These are phyloP conservation scores for Solenodon paradoxus DNA, from an alignment of 2,113 vertebrate species.

Conservation along the genomic window DNA sequence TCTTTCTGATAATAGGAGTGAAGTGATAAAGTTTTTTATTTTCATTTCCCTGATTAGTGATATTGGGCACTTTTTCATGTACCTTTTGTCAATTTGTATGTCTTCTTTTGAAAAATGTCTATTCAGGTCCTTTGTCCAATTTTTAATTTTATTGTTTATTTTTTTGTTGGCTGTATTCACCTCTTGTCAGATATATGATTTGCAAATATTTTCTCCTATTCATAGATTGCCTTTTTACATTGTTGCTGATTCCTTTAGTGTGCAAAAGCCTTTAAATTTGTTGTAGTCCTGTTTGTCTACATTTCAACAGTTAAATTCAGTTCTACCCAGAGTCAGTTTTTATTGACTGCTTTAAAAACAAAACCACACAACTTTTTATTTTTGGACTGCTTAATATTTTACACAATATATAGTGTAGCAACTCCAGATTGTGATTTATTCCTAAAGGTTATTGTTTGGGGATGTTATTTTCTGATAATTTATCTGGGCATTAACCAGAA, in stretches of 20 bases:
- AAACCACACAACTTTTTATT: neutral
- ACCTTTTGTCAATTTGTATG: too few relatives aligned
- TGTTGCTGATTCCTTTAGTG: neutral
- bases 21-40: neutral
- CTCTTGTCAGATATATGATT: too few relatives aligned
- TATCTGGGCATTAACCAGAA: neutral
- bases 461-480: neutral
- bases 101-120: too few relatives aligned
- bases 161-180: too few relatives aligned
- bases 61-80: too few relatives aligned
- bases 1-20: neutral
- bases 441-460: neutral
- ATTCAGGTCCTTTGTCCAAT: too few relatives aligned
- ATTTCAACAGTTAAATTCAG: neutral
- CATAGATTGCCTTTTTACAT: neutral
- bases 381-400: neutral
- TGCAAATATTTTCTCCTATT: slow-evolving; percentile 7
- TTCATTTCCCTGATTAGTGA: neutral
- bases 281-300: too few relatives aligned
- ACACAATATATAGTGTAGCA: neutral
- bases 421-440: slow-evolving; percentile 11
- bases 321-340: neutral
- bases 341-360: neutral
- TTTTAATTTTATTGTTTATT: too few relatives aligned
- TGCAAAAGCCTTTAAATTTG: neutral